Evolutionary conservation across 64 coral and sea anemone genomes (phyloP).

Genomic region (Pachyseris speciosa): DNA sequence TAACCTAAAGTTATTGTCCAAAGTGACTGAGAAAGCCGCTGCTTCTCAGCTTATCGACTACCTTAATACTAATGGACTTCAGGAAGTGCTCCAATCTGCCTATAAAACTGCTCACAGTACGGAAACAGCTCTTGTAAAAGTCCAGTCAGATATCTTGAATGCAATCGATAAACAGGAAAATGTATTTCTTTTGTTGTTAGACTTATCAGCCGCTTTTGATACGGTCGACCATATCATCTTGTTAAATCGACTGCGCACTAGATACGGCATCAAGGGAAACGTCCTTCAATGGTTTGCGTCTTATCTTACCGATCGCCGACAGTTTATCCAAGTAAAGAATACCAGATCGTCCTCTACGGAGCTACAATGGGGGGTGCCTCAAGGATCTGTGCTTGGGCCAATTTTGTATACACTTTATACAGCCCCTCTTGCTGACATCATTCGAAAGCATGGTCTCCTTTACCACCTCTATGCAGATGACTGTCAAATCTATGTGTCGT

Average conservation of each 20-base stretch:
- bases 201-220: constrained; percentile 34
- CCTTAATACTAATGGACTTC: constrained; percentile 33
- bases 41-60: constrained; percentile 28
- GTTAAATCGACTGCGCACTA: neutral
- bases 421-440: constrained; percentile 36
- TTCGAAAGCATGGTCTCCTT: neutral
- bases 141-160: constrained; percentile 15
- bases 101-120: constrained; percentile 38
- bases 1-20: constrained; percentile 49
- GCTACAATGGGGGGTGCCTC: constrained; percentile 1
- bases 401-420: constrained; percentile 9
- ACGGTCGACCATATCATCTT: constrained; percentile 12
- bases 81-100: constrained; percentile 21
- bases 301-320: neutral
- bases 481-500: constrained; percentile 56
- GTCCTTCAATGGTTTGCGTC: constrained; percentile 10
- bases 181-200: constrained; percentile 23
- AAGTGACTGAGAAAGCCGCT: constrained; percentile 36
- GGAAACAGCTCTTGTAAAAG: constrained; percentile 43
- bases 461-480: constrained; percentile 64
- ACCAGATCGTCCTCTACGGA: neutral
- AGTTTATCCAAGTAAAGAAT: neutral
- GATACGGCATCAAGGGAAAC: constrained; percentile 23
- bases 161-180: neutral
- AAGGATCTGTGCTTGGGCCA: constrained; percentile 40